Conservation (phyloP, 2,888 invertebrate species). For the Drosophila seclusa region DNA sequence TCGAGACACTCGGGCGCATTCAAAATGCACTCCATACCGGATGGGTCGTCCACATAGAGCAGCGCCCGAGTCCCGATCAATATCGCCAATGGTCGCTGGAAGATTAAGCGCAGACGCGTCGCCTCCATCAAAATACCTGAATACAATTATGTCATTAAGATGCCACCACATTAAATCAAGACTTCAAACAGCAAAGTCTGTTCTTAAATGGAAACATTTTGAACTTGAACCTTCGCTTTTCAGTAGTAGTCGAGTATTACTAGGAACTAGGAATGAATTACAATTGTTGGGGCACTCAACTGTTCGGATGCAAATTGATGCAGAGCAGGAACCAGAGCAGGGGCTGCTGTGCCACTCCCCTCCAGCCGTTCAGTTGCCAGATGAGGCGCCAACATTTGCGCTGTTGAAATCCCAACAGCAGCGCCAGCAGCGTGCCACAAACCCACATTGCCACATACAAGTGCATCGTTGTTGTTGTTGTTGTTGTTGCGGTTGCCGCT, state of each 20-base stretch:
- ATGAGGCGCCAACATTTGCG: conserved; percentile 81
- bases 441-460: conserved; percentile 65
- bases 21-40: conserved; percentile 78
- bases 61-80: conserved; percentile 77
- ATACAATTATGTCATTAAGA: not conserved
- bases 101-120: conserved; percentile 69
- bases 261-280: not conserved
- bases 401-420: conserved; percentile 72
- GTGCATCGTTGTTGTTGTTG: conserved; percentile 49
- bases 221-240: not conserved
- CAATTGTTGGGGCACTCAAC: conserved; percentile 62
- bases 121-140: conserved; percentile 72
- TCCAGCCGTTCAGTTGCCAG: conserved; percentile 82
- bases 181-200: too few relatives aligned
- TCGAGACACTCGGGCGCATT: conserved; percentile 83
- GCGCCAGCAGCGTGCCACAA: conserved; percentile 60
- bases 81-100: conserved; percentile 78
- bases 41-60: conserved; percentile 82
- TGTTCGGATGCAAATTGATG: conserved; percentile 80
- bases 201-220: not conserved
- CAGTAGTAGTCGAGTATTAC: not conserved
- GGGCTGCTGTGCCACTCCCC: conserved; percentile 81
- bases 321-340: conserved; percentile 79
- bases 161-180: not conserved
- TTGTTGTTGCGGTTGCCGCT: conserved; percentile 8